Conservation (phyloP, 2,797 vertebrate genomes). For the Eremophila alpestris region DNA sequence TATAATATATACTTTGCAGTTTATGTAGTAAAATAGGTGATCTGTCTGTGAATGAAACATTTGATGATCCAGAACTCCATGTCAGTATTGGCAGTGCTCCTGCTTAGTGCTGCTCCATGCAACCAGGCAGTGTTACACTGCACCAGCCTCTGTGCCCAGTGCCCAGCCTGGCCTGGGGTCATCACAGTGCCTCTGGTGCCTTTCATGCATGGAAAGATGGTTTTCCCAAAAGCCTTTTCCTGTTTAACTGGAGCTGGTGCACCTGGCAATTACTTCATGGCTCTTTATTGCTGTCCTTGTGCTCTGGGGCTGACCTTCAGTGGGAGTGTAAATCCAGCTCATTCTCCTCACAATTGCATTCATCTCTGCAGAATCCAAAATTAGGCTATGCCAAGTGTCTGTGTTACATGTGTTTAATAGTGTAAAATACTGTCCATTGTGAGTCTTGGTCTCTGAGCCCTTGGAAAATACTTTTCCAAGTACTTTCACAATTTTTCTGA, state of each 20-base stretch:
- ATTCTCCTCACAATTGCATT: background rate
- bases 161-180: background rate
- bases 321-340: background rate
- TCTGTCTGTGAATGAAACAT: background rate
- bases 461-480: background rate
- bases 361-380: background rate
- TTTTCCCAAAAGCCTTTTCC: background rate
- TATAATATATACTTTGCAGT: background rate
- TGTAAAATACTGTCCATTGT: background rate
- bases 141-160: background rate
- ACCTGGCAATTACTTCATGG: background rate
- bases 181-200: background rate
- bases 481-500: background rate
- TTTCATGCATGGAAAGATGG: background rate
- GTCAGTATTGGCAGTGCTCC: background rate
- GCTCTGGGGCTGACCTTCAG: background rate
- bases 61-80: rapidly evolving
- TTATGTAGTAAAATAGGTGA: background rate
- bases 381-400: background rate
- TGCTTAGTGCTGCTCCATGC: background rate
- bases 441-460: background rate
- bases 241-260: background rate
- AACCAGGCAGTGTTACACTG: background rate
- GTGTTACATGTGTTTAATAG: background rate
- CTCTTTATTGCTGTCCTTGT: background rate